Percentiles rank a stretch among this genome's conserved stretches.
Conservation (phyloP, 2,113 vertebrate species). For the Forbesichthys agassizii region DNA sequence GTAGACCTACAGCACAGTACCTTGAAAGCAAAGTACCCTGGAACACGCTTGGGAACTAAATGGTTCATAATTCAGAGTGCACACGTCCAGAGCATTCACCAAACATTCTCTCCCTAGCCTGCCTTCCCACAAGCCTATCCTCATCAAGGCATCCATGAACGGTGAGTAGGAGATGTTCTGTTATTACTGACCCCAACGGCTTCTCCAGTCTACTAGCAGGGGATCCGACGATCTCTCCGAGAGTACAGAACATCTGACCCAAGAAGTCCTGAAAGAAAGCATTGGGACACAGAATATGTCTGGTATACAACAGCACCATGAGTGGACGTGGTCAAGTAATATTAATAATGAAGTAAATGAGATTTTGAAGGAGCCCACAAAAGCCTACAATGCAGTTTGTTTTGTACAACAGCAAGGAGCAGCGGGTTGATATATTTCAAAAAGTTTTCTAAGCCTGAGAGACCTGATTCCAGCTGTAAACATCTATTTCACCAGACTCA, state of each 20-base stretch:
- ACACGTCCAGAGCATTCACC: neutral
- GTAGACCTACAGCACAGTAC: neutral
- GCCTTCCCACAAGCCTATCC: neutral
- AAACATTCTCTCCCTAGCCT: constrained; percentile 16
- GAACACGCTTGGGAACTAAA: neutral
- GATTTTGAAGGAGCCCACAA: constrained; percentile 14
- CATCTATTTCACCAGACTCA: constrained; percentile 9
- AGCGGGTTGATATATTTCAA: neutral
- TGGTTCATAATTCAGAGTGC: neutral
- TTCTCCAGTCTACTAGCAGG: constrained; percentile 93
- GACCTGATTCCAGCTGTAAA: constrained; percentile 1
- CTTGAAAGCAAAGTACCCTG: neutral
- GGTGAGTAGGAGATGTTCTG: constrained; percentile 19
- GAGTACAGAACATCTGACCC: constrained; percentile 92
- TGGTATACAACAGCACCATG: neutral
- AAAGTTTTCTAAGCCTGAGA: neutral
- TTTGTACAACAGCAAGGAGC: constrained; percentile 6
- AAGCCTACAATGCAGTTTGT: constrained; percentile 18
- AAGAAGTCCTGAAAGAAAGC: constrained; percentile 85
- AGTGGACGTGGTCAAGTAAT: neutral
- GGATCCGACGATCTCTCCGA: constrained; percentile 94
- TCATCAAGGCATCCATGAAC: constrained; percentile 1
- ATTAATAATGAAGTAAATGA: constrained; percentile 9
- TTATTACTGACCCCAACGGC: constrained; percentile 86
- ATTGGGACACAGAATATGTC: neutral